Percentiles rank a stretch among this genome's conserved stretches.
Conservation (phyloP, 2,113 vertebrate genomes). For the Nerophis ophidion region DNA sequence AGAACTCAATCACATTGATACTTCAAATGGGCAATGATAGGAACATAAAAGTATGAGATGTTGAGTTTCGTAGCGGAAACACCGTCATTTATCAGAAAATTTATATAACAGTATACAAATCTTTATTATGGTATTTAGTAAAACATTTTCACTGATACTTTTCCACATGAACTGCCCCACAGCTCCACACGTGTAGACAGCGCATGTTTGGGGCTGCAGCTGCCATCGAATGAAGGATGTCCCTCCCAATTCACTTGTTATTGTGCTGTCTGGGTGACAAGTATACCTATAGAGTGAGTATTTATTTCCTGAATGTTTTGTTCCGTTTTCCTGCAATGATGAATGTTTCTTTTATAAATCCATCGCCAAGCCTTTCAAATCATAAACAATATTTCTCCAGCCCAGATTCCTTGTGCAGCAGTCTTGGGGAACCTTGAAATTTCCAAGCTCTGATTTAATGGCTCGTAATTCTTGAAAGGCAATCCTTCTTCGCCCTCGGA, state of each 20-base stretch:
- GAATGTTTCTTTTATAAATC: constrained; percentile 86
- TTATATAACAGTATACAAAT: background rate
- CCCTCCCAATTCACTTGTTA: constrained; percentile 78
- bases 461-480: constrained; percentile 86
- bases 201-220: constrained; percentile 61
- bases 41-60: constrained; percentile 11
- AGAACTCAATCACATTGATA: constrained; percentile 31
- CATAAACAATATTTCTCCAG: constrained; percentile 94
- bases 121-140: constrained; percentile 1
- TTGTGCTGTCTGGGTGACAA: constrained; percentile 81
- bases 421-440: constrained; percentile 98
- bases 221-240: constrained; percentile 75
- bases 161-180: constrained; percentile 11
- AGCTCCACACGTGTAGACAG: constrained; percentile 14
- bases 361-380: constrained; percentile 76
- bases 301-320: constrained; percentile 93
- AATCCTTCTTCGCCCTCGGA: constrained; percentile 71
- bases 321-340: constrained; percentile 96
- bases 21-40: constrained; percentile 32
- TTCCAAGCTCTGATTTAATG: constrained; percentile 97
- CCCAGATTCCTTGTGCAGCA: constrained; percentile 94
- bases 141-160: constrained; percentile 11
- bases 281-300: constrained; percentile 83
- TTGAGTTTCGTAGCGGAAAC: background rate
- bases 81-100: background rate